Conservation (phyloP, 92 coral and sea anemone species). For the Epizoanthus illoricatus region DNA sequence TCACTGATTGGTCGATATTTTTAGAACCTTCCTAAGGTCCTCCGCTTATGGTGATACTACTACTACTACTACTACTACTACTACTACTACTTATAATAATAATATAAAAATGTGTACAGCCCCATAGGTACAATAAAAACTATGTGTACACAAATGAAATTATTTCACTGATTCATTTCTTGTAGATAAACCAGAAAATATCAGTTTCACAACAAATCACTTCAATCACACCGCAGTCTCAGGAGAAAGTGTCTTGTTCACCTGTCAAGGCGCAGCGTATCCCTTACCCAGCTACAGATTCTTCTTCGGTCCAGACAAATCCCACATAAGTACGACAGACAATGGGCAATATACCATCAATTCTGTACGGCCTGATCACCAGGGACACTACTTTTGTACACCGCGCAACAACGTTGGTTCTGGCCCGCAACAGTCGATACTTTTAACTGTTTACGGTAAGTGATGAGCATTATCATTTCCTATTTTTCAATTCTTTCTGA, state of each 20-base stretch:
- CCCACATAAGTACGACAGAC: neutral
- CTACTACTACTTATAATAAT: no score
- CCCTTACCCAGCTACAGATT: neutral
- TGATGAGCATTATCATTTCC: neutral
- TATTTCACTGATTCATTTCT: neutral
- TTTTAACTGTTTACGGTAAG: constrained; percentile 21
- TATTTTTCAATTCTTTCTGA: neutral
- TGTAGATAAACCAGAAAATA: constrained; percentile 33
- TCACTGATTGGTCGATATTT: no score
- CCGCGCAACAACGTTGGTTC: constrained; percentile 9
- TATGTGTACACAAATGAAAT: neutral
- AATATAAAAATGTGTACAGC: no score
- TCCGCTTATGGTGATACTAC: no score
- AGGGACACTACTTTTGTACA: constrained; percentile 13
- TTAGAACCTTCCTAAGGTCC: no score
- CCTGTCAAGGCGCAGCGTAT: neutral
- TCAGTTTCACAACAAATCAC: constrained; percentile 19
- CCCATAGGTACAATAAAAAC: no score
- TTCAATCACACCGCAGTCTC: neutral
- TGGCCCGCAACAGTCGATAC: constrained; percentile 14
- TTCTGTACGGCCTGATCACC: neutral
- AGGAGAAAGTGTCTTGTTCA: constrained; percentile 12
- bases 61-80: no score
- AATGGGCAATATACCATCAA: neutral
- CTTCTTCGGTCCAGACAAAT: neutral